Evolutionary conservation across 2,888 invertebrate genomes (phyloP).

Genomic region (Tanypteryx hageni): DNA sequence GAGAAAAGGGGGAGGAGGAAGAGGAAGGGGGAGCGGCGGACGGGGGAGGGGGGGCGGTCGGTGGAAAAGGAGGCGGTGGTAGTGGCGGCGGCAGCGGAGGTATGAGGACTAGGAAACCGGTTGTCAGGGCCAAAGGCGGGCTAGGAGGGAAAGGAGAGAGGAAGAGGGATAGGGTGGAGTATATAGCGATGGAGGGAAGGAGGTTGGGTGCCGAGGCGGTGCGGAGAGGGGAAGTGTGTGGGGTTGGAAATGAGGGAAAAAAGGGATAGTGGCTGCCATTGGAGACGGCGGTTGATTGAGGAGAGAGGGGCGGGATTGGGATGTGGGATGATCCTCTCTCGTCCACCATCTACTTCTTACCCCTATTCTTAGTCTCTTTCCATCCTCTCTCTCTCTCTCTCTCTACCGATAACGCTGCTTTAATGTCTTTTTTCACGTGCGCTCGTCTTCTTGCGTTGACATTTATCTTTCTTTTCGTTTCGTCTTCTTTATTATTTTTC

Average conservation of each 20-base stretch:
- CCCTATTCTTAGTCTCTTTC: background rate
- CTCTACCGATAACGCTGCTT: no score
- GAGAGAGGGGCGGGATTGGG: background rate
- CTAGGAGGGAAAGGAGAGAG: background rate
- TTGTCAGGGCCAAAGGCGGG: constrained; percentile 62
- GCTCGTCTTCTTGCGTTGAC: background rate
- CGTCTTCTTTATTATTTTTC: no score
- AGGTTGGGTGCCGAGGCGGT: constrained; percentile 17
- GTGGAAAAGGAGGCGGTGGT: background rate
- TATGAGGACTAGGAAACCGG: constrained; percentile 49
- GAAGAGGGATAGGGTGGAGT: background rate
- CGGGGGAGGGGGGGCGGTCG: background rate
- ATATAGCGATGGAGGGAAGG: background rate
- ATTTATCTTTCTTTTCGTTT: background rate
- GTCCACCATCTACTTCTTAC: background rate
- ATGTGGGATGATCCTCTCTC: background rate
- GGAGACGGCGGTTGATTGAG: constrained; percentile 54
- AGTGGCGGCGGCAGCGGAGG: background rate
- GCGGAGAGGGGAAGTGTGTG: background rate
- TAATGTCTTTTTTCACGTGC: background rate
- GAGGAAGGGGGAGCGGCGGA: background rate
- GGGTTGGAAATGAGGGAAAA: background rate
- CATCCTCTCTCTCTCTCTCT: background rate
- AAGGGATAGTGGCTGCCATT: constrained; percentile 23
- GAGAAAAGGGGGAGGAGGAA: background rate